phyloP scores from a whole-genome alignment of 2,888 invertebrate species.

The Yponomeuta evonymella region DNA sequence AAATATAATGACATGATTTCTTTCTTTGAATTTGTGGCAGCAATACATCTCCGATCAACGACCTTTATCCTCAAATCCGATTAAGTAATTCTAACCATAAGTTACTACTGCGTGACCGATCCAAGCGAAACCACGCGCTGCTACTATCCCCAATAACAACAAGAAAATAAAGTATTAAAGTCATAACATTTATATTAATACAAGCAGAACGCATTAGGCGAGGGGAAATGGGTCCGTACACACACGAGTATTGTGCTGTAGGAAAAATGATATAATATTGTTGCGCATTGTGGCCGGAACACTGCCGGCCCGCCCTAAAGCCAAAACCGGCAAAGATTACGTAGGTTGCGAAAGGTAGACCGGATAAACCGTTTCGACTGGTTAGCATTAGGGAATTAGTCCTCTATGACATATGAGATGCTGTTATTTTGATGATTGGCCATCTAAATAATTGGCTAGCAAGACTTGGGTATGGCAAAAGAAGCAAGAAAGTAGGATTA shows the following conservation, averaged over 20 bases:
- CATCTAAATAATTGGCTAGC: too few species aligned
- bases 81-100: too few species aligned
- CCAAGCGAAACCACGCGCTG: background rate
- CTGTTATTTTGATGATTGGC: too few species aligned
- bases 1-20: too few species aligned
- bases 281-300: constrained; percentile 66
- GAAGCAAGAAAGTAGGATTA: too few species aligned
- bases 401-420: too few species aligned
- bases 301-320: constrained; percentile 52
- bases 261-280: constrained; percentile 73
- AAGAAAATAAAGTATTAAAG: constrained; percentile 39
- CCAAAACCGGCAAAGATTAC: constrained; percentile 31
- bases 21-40: too few species aligned
- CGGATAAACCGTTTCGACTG: background rate
- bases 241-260: constrained; percentile 52
- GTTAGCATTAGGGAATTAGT: background rate
- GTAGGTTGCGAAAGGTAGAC: background rate
- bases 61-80: too few species aligned
- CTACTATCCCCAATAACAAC: constrained; percentile 21
- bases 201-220: constrained; percentile 59
- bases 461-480: too few species aligned
- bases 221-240: constrained; percentile 60
- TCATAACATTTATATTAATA: constrained; percentile 46
- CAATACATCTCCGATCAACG: too few species aligned
- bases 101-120: too few species aligned